These are phyloP conservation scores for Drosophila cognata DNA, from an alignment of 2,888 invertebrate species.

Conservation along the genomic window DNA sequence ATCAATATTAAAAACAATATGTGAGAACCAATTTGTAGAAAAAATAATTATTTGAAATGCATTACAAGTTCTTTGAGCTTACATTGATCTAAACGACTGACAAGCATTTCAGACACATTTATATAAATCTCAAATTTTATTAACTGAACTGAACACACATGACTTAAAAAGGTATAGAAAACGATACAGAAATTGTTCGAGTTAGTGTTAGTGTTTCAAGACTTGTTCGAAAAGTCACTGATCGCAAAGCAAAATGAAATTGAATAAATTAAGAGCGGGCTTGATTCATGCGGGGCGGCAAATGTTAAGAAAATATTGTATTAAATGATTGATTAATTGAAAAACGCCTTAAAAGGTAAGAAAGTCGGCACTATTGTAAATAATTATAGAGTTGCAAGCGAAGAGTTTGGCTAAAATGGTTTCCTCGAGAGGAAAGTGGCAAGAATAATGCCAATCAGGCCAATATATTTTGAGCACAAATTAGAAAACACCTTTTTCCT, in stretches of 20 bases:
- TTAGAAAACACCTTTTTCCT: slow-evolving; percentile 60
- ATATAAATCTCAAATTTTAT: slow-evolving; percentile 26
- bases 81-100: not conserved
- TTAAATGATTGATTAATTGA: slow-evolving; percentile 58
- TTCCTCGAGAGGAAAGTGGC: slow-evolving; percentile 1
- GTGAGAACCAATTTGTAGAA: not conserved
- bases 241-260: slow-evolving; percentile 34
- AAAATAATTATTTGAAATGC: not conserved
- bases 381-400: slow-evolving; percentile 10
- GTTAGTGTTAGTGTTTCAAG: slow-evolving; percentile 24
- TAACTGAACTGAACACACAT: slow-evolving; percentile 28
- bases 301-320: slow-evolving; percentile 30
- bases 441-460: not conserved
- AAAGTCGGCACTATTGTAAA: slow-evolving; percentile 7
- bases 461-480: slow-evolving; percentile 15
- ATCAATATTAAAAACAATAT: not conserved
- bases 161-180: slow-evolving; percentile 44
- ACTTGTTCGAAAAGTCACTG: slow-evolving; percentile 29
- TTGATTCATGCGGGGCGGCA: slow-evolving; percentile 20
- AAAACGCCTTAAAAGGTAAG: slow-evolving; percentile 44
- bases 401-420: not conserved
- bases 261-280: slow-evolving; percentile 44
- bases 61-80: not conserved
- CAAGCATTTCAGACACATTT: not conserved
- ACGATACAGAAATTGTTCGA: slow-evolving; percentile 33